Percentiles rank a stretch among this genome's conserved stretches.
Conservation (phyloP, 2,113 vertebrate genomes). For the Blennius ocellaris region DNA sequence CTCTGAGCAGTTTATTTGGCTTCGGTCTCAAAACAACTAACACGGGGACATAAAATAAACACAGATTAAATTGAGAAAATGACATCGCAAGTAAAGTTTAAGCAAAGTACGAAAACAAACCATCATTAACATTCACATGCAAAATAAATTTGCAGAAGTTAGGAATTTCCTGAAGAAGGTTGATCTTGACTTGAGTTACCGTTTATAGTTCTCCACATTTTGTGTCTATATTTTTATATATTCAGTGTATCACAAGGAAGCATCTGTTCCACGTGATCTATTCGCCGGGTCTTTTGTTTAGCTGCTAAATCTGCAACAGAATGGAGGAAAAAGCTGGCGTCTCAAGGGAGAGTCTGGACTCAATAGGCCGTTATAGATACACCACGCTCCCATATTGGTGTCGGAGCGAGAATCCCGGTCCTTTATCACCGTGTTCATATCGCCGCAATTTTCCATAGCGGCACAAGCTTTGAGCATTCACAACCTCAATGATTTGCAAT, state of each 20-base stretch:
- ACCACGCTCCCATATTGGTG: slow-evolving; percentile 17
- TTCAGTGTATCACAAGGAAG: slow-evolving; percentile 35
- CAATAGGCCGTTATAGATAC: slow-evolving; percentile 28
- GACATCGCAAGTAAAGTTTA: slow-evolving; percentile 20
- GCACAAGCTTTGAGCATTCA: slow-evolving; percentile 36
- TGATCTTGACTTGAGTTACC: slow-evolving; percentile 6
- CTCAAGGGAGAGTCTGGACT: slow-evolving; percentile 44
- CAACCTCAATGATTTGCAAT: slow-evolving; percentile 68
- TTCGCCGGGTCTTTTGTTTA: slow-evolving; percentile 45
- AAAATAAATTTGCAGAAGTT: background rate
- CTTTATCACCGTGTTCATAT: slow-evolving; percentile 52
- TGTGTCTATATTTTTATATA: background rate
- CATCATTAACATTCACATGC: slow-evolving; percentile 30
- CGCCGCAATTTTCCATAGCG: slow-evolving; percentile 3
- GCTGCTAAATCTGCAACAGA: slow-evolving; percentile 42
- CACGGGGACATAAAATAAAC: background rate
- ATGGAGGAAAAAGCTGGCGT: slow-evolving; percentile 18
- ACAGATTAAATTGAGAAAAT: background rate
- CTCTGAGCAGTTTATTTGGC: slow-evolving; percentile 28
- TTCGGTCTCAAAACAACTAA: slow-evolving; percentile 1
- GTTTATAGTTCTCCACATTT: slow-evolving; percentile 15
- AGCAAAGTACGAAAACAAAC: slow-evolving; percentile 24
- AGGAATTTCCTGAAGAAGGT: slow-evolving; percentile 4
- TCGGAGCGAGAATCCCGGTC: slow-evolving; percentile 35
- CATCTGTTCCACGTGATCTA: slow-evolving; percentile 30